Percentiles rank a stretch among this genome's conserved stretches.
These are phyloP conservation scores for Tricholauxania praeusta DNA, from an alignment of 2,888 invertebrate genomes.

Conservation along the genomic window DNA sequence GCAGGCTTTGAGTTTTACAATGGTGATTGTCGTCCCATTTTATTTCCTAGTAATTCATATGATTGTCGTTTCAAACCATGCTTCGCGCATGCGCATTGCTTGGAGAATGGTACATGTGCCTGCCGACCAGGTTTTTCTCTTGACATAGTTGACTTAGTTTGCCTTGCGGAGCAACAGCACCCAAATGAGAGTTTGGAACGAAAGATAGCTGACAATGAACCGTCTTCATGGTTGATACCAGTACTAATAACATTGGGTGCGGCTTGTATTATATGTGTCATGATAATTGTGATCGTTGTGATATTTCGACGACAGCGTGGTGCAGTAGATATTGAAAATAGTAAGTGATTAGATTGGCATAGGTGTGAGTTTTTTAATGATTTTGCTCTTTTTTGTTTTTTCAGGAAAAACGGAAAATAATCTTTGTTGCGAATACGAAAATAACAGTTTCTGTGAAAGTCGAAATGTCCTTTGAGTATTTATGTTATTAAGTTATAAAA, in stretches of 20 bases:
- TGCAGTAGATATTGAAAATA: neutral
- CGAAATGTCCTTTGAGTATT: constrained; percentile 2
- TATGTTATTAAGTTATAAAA: neutral
- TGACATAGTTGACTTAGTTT: neutral
- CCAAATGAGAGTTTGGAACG: neutral
- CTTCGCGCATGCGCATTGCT: constrained; percentile 9
- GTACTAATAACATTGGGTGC: neutral
- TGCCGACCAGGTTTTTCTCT: constrained; percentile 1
- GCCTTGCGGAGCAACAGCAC: neutral
- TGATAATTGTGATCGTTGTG: neutral
- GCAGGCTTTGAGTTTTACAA: constrained; percentile 51
- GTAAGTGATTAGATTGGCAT: neutral
- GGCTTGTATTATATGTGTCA: neutral
- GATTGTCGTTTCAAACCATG: constrained; percentile 45
- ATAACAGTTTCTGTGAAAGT: constrained; percentile 4
- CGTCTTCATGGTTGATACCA: neutral
- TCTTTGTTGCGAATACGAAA: constrained; percentile 20
- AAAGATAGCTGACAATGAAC: neutral
- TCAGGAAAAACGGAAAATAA: neutral
- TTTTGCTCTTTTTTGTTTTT: neutral
- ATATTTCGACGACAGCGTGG: constrained; percentile 7
- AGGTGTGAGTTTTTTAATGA: neutral
- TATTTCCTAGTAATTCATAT: constrained; percentile 53
- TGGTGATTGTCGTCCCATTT: constrained; percentile 52
- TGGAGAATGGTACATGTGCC: constrained; percentile 16